These are phyloP conservation scores for Decapterus maruadsi DNA, from an alignment of 2,797 vertebrate genomes.

Conservation along the genomic window DNA sequence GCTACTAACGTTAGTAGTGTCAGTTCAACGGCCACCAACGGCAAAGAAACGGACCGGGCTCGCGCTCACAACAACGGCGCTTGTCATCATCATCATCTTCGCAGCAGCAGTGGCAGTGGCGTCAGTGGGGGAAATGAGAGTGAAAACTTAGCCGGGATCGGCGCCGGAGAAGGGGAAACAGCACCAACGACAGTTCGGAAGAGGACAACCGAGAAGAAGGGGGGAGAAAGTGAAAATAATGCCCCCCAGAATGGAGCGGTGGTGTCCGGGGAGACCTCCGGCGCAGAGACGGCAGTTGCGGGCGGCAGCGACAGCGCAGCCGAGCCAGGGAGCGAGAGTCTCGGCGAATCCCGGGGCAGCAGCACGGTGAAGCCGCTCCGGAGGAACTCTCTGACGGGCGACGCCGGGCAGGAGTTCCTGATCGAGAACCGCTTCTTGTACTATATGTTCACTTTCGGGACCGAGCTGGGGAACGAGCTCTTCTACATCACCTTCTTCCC, in stretches of 20 bases:
- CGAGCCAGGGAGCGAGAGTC: neutral
- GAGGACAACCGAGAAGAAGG: neutral
- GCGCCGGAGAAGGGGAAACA: slow-evolving; percentile 40
- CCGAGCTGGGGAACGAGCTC: slow-evolving; percentile 96
- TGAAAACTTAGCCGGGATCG: neutral
- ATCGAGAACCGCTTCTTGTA: slow-evolving; percentile 89
- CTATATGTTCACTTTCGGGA: slow-evolving; percentile 93
- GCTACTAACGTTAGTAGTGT: neutral
- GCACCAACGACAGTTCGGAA: neutral
- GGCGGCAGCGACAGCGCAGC: neutral
- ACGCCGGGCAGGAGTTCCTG: slow-evolving; percentile 88
- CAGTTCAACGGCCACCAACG: neutral
- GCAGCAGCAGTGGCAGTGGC: neutral
- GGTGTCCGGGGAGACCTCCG: slow-evolving; percentile 18
- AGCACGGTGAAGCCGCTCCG: slow-evolving; percentile 84
- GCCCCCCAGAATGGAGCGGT: slow-evolving; percentile 65
- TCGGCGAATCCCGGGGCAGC: neutral
- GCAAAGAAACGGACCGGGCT: slow-evolving; percentile 30
- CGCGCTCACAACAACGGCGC: slow-evolving; percentile 65
- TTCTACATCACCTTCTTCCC: slow-evolving; percentile 98
- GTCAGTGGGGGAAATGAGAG: slow-evolving; percentile 8
- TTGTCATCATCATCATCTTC: slow-evolving; percentile 20
- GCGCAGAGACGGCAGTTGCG: slow-evolving; percentile 3
- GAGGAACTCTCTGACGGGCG: slow-evolving; percentile 93
- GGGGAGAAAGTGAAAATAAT: slow-evolving; percentile 27